Evolutionary conservation across 2,113 vertebrate species (phyloP).

Genomic region (Hydrolagus affinis): DNA sequence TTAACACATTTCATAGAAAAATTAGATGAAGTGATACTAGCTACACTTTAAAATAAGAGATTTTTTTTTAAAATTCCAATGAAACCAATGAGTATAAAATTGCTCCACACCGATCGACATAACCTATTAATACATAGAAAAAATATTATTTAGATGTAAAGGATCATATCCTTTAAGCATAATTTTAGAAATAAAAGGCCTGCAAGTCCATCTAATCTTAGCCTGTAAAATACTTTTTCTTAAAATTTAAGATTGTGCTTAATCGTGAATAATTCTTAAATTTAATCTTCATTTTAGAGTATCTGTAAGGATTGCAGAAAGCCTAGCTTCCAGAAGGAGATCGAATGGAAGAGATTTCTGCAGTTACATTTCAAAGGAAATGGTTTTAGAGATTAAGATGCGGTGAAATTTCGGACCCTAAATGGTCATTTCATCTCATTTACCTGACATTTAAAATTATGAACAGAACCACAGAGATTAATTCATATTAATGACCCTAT

Average conservation of each 20-base stretch:
- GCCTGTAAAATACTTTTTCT: too few relatives aligned
- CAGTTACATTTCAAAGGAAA: too few relatives aligned
- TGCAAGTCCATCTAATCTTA: too few relatives aligned
- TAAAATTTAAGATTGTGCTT: too few relatives aligned
- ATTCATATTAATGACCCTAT: constrained; percentile 8
- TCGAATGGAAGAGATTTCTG: too few relatives aligned
- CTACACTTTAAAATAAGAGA: background rate
- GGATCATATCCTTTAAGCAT: background rate
- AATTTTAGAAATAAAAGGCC: background rate
- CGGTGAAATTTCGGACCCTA: too few relatives aligned
- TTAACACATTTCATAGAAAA: background rate
- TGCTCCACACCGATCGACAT: background rate
- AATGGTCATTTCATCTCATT: background rate
- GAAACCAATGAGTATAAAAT: background rate
- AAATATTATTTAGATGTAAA: background rate
- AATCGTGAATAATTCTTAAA: too few relatives aligned
- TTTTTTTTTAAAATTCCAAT: background rate
- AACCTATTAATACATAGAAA: background rate
- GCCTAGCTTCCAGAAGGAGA: too few relatives aligned
- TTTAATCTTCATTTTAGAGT: too few relatives aligned
- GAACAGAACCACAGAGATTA: background rate
- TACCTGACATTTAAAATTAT: constrained; percentile 8
- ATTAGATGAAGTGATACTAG: background rate
- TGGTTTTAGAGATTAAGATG: too few relatives aligned
- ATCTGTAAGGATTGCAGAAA: too few relatives aligned